These are phyloP conservation scores for Drosophila guanche DNA, from an alignment of 1,140 invertebrate species.

Conservation along the genomic window DNA sequence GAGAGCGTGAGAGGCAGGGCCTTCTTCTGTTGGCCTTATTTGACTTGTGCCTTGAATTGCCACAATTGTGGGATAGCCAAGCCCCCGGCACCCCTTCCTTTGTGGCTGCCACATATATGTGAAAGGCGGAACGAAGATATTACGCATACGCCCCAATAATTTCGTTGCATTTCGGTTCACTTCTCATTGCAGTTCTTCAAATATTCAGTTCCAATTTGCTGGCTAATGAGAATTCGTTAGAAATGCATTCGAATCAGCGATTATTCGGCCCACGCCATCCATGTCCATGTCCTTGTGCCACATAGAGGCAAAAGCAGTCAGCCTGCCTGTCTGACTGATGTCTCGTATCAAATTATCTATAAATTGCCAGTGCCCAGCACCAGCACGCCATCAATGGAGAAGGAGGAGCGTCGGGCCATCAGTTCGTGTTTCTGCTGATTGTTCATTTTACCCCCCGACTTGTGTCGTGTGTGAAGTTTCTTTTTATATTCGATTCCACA, in stretches of 20 bases:
- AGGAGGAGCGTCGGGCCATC: neutral
- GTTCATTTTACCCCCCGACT: slow-evolving; percentile 44
- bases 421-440: slow-evolving; percentile 51
- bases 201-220: slow-evolving; percentile 52
- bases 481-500: slow-evolving; percentile 5
- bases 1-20: neutral
- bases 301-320: slow-evolving; percentile 26
- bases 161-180: neutral
- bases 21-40: slow-evolving; percentile 64
- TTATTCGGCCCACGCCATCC: slow-evolving; percentile 8
- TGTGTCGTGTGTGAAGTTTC: slow-evolving; percentile 71
- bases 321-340: slow-evolving; percentile 54
- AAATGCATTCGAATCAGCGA: slow-evolving; percentile 59
- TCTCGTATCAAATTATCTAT: slow-evolving; percentile 76
- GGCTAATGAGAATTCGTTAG: slow-evolving; percentile 70
- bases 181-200: slow-evolving; percentile 30
- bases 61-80: too few relatives aligned
- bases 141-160: slow-evolving; percentile 62
- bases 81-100: too few relatives aligned
- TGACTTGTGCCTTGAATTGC: slow-evolving; percentile 54
- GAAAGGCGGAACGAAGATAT: slow-evolving; percentile 41
- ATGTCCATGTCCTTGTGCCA: slow-evolving; percentile 69
- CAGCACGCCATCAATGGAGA: slow-evolving; percentile 56
- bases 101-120: slow-evolving; percentile 17
- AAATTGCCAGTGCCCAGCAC: slow-evolving; percentile 64